Base-by-base conservation (phyloP, 1,140 invertebrate species). In the Dysdera silvatica region DNA sequence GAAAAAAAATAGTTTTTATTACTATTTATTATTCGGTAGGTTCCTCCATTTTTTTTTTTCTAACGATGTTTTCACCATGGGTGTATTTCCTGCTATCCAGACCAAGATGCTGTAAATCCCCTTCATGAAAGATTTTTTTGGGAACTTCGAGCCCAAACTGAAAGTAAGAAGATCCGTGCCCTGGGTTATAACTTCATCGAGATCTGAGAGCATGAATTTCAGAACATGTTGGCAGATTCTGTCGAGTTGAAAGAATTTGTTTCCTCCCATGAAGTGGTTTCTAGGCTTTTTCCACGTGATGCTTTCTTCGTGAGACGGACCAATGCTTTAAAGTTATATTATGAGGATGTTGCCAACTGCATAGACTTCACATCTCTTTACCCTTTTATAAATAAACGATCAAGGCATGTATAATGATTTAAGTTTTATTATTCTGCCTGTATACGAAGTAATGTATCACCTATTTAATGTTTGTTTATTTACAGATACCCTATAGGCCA, bases 291-390 rank as follows among this genome's bases (percentile, higher is more conserved):
- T 26, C 47, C 47, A 5, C 10, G 47, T 7, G 24, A 49, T 26
- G 18, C 47, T 7, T 49, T 49, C 29, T 49, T 49, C 29, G 3
- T 23, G 8, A 28, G 47, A 16, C 10, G 47, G 20, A 49, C 47
- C 14, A 49, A 49, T 28, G 47, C 47, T 26, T 28, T 49, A 14
- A 24, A 28, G 29, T 18, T 49, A 8, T 31, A 24, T 49, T 18
- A 49, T 28, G 47, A 49, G 29, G 47, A 28, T 2, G 14, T 7
- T 12, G 18, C 29, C 8, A 49, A 49, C 26, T 49, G 29, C 18
- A n/a, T 49, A 26, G 47, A 49, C n/a, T 49, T 49, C n/a, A 49
- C 47, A 6, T 49, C 47, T 18, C 47, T 49, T 10, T 49, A 49
- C 18, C 47, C 47, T 14, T 49, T 23, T 23, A 32, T 52, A 52